Evolutionary conservation across 1,140 invertebrate species (phyloP), one percentile per base, ranked within the genome.

Genomic region (Oreohelix idahoensis): DNA sequence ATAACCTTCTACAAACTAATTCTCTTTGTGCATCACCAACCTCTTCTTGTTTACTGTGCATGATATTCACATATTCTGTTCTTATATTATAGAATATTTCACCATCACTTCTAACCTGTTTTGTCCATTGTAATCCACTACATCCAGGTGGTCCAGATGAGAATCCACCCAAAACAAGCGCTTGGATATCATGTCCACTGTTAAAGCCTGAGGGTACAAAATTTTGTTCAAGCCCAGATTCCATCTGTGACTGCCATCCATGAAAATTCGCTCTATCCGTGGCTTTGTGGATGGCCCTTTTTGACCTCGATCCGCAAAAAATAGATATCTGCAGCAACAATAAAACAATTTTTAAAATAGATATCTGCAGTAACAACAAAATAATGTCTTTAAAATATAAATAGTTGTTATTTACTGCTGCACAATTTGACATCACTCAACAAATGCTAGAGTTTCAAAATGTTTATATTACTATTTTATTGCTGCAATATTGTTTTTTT

Each of bases 131-230:
- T 99, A 99, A 87, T 98, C 96, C 88, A 98, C 98, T 88, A 98
- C 98, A 91, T 99, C 98, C 76, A 99, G 99, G 85, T 98, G 99
- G 90, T 99, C 98, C 23, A 99, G 91, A 91, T 99, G 98, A 0
- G 96, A 98, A 92, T 99, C 98, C 23, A 98, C 98, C 93, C 99
- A 99, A 91, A 99, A 99, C 0, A 99, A 95, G 70, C 98, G 93
- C 70, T 90, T 84, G 90, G 97, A 96, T 0, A 96, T 98, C 0
- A 97, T 95, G 89, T 99, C 98, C 5, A 99, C 90, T 0, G 98
- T 97, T 0, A 99, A 92, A 15, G 98, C 98, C 89, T 98, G 98
- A 0, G 98, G 98, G 97, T 97, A 98, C 91, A 98, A 98, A 45
- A 99, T 98, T 91, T 99, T 99, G 0, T 97, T 98, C 35, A 95